Conservation (phyloP, 2,888 invertebrate species). For the Apeira syringaria region DNA sequence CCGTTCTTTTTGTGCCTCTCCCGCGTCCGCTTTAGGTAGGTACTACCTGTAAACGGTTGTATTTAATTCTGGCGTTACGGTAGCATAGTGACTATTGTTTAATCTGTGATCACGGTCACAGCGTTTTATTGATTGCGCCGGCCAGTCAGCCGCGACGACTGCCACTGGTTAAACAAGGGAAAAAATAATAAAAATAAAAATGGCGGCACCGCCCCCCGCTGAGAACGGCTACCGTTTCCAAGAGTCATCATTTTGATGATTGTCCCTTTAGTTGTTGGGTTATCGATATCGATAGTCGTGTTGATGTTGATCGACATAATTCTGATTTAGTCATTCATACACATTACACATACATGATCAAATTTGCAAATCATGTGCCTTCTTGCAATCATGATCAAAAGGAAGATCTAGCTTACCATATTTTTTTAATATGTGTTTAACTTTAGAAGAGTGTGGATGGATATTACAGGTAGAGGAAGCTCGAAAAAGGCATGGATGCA, state of each 20-base stretch:
- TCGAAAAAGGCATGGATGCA: too few species aligned
- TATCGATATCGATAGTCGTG: slow-evolving; percentile 37
- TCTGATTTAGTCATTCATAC: too few species aligned
- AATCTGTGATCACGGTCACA: slow-evolving; percentile 61
- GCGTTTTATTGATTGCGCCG: slow-evolving; percentile 77
- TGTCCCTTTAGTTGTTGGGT: slow-evolving; percentile 19
- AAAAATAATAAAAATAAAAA: slow-evolving; percentile 69
- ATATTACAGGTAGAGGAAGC: too few species aligned
- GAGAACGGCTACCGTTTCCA: slow-evolving; percentile 74
- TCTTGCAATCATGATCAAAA: too few species aligned
- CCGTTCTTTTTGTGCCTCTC: slow-evolving; percentile 6
- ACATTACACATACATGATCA: too few species aligned
- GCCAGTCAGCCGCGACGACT: slow-evolving; percentile 70
- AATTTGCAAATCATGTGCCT: too few species aligned
- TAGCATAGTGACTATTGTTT: neutral
- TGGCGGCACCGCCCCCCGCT: slow-evolving; percentile 78
- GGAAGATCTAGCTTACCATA: too few species aligned
- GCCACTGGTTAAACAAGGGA: slow-evolving; percentile 78
- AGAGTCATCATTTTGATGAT: slow-evolving; percentile 68
- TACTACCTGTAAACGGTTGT: slow-evolving; percentile 32
- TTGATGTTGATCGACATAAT: neutral
- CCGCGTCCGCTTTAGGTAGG: slow-evolving; percentile 13
- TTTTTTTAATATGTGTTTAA: too few species aligned
- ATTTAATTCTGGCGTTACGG: slow-evolving; percentile 64
- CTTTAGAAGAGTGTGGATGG: too few species aligned